These are phyloP conservation scores for Eledona agricola DNA, from an alignment of 2,888 invertebrate genomes.

Conservation along the genomic window DNA sequence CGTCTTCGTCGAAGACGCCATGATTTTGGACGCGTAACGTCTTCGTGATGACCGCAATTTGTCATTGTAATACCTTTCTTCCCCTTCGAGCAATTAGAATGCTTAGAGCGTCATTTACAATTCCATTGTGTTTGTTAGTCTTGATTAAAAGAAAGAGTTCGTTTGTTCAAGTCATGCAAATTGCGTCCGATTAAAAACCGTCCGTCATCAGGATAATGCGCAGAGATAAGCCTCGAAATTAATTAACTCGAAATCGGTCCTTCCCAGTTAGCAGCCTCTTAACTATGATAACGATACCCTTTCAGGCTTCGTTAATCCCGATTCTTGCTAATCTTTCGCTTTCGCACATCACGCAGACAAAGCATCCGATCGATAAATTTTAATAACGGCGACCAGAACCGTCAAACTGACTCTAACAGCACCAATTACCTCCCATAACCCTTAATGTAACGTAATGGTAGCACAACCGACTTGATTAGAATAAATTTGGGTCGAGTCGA, in stretches of 20 bases:
- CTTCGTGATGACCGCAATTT: conserved; percentile 27
- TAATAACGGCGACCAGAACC: conserved; percentile 19
- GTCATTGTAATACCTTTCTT: conserved; percentile 33
- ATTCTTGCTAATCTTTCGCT: conserved; percentile 13
- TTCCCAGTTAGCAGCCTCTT: conserved; percentile 1
- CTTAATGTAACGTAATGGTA: conserved; percentile 10
- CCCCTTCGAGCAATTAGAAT: conserved; percentile 32
- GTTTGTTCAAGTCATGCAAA: conserved; percentile 29
- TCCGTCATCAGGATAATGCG: too few species aligned
- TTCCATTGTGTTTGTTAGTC: conserved; percentile 35
- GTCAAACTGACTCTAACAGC: conserved; percentile 7
- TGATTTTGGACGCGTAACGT: conserved; percentile 25
- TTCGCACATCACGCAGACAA: conserved; percentile 8
- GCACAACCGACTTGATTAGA: conserved; percentile 11
- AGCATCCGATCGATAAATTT: conserved; percentile 28
- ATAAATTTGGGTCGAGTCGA: conserved; percentile 8
- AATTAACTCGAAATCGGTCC: conserved; percentile 4
- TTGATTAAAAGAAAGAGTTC: conserved; percentile 33
- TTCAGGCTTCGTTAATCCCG: conserved; percentile 12
- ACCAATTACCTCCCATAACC: conserved; percentile 20
- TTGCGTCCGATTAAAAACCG: conserved; percentile 21
- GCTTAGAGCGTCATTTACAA: conserved; percentile 34
- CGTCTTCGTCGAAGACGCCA: conserved; percentile 13
- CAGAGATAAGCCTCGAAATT: conserved; percentile 24
- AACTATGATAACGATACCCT: conserved; percentile 9